phyloP scores from a whole-genome alignment of 2,113 vertebrate genomes.

The Dromas ardeola region DNA sequence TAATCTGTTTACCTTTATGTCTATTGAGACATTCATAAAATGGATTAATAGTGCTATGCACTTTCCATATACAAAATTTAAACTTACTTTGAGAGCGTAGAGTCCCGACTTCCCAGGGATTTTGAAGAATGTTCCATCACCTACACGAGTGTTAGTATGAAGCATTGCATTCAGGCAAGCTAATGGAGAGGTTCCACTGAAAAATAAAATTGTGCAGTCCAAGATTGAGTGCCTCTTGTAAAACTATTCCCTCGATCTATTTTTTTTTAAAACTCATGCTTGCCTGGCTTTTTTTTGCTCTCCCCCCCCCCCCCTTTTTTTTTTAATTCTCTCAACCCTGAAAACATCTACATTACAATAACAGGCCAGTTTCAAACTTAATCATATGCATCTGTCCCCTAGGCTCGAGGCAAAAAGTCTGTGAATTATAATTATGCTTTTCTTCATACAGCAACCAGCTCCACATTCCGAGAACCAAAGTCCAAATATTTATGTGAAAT shows the following conservation, averaged over 20 bases:
- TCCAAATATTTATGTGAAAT: conserved; percentile 75
- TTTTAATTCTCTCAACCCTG: conserved; percentile 70
- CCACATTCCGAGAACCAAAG: conserved; percentile 67
- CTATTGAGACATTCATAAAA: conserved; percentile 54
- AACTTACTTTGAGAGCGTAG: conserved; percentile 88
- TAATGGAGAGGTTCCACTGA: conserved; percentile 88
- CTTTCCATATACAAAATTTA: conserved; percentile 40
- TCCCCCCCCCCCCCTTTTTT: background rate
- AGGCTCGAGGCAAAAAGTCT: conserved; percentile 78
- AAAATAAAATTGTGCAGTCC: conserved; percentile 75
- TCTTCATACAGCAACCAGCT: conserved; percentile 74
- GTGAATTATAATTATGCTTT: conserved; percentile 80
- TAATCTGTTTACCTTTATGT: conserved; percentile 64
- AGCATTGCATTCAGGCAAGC: conserved; percentile 90
- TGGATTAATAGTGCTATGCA: conserved; percentile 14
- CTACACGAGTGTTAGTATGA: conserved; percentile 86
- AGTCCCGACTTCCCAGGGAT: conserved; percentile 87
- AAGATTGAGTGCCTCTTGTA: conserved; percentile 68
- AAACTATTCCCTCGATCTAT: conserved; percentile 63
- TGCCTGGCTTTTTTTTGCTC: background rate
- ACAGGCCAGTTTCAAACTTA: conserved; percentile 81
- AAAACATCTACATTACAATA: conserved; percentile 89
- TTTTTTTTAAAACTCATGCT: conserved; percentile 51
- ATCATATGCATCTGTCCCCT: conserved; percentile 84
- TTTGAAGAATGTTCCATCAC: conserved; percentile 88